Base-by-base conservation (phyloP, 2,888 invertebrate genomes). In the Pseudanteris insignis region DNA sequence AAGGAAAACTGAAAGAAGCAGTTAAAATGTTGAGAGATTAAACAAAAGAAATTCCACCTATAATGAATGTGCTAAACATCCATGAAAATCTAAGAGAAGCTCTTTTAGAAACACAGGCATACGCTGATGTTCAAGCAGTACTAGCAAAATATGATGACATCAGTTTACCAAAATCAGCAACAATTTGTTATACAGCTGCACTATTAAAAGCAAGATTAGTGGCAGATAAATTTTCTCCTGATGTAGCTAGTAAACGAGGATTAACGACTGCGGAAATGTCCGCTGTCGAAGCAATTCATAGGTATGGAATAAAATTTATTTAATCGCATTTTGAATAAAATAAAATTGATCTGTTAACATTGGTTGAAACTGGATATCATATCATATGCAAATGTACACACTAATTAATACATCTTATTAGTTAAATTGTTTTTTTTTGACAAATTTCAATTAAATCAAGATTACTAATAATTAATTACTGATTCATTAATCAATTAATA, bases 61-160 rank as follows among this genome's bases (percentile, higher is more conserved):
- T 95, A 71, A 90, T 96, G 88, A 93, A 91, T 79, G 90, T 95
- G 63, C 85, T 96, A 63, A 92, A 94, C 77, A 91, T 96, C 67
- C 95, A 95, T 76, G 98, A 98, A 83, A 97, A 97, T 83, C 85
- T 98, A 67, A 93, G 98, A 69, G 98, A 98, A 83, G 92, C 92
- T 46, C 83, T 97, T 68, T 83, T 98, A 50, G 97, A 97, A 82
- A 91, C 95, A 88, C 95, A 96, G 81, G 93, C 94, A 0, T 98
- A 96, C 80, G 94, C 95, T 2, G 98, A 98, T 83, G 97, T 94
- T 34, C 95, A 95, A 81, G 92, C 93, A 25, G 91, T 95, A 10
- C 81, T 95, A 63, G 92, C 94, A 10, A 92, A 93, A 81, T 92
- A 94, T 80, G 97, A 96, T 81, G 97, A 97, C 80, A 93, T 94